phyloP scores from a whole-genome alignment of 2,888 invertebrate genomes.

The Pristionchus mayeri region DNA sequence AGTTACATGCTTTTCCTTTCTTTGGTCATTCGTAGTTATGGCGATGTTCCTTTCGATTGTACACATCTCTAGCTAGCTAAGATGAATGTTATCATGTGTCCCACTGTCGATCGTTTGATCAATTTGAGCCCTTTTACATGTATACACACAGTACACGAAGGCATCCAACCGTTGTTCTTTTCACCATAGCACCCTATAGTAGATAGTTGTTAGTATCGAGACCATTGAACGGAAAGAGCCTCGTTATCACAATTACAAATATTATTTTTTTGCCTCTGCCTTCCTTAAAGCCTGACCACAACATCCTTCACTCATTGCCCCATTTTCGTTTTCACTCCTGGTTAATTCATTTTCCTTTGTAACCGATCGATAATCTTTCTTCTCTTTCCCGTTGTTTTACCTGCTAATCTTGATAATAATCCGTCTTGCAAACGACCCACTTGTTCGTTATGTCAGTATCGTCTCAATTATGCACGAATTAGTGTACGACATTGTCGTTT shows the following conservation, averaged over 20 bases:
- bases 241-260: conserved; percentile 4
- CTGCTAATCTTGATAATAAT: conserved; percentile 36
- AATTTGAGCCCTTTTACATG: not conserved
- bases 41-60: conserved; percentile 18
- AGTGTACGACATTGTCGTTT: not conserved
- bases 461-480: conserved; percentile 17
- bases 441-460: not conserved
- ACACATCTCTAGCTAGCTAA: conserved; percentile 25
- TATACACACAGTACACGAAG: not conserved
- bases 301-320: not conserved
- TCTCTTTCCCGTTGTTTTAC: conserved; percentile 27
- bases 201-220: conserved; percentile 35
- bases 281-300: not conserved
- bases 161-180: not conserved
- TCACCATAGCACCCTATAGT: conserved; percentile 29
- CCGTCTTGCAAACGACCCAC: conserved; percentile 9
- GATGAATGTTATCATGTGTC: conserved; percentile 19
- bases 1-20: not conserved
- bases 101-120: not conserved
- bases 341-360: conserved; percentile 26
- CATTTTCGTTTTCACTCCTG: not conserved
- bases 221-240: not conserved
- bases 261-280: not conserved
- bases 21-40: conserved; percentile 16
- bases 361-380: conserved; percentile 28